Conservation (phyloP, 2,797 vertebrate species). For the Takifugu ocellatus region DNA sequence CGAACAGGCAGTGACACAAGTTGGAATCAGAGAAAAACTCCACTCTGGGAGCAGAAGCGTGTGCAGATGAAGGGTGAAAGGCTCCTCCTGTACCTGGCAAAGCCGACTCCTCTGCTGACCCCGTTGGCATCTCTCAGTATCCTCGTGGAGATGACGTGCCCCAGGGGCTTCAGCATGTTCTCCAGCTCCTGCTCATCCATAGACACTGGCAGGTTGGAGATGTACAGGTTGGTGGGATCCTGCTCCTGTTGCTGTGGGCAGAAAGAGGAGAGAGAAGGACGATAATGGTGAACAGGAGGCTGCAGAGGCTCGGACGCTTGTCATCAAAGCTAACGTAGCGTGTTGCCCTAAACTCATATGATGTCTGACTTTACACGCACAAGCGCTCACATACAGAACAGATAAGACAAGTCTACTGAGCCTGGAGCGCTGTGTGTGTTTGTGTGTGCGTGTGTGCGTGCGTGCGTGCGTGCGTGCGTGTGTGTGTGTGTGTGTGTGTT, state of each 20-base stretch:
- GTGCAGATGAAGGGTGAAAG: too few relatives aligned
- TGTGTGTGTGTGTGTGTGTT: neutral
- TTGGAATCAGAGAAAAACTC: too few relatives aligned
- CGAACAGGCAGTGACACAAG: too few relatives aligned
- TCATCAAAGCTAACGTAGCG: constrained; percentile 4
- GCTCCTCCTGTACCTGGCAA: constrained; percentile 82
- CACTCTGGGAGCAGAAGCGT: too few relatives aligned
- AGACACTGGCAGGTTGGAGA: constrained; percentile 96
- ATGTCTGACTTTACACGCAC: constrained; percentile 17
- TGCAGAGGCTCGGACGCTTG: too few relatives aligned
- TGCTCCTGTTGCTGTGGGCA: constrained; percentile 92
- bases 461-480: neutral
- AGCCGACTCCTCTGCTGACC: constrained; percentile 96
- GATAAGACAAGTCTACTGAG: neutral
- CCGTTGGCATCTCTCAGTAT: constrained; percentile 96
- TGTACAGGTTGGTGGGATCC: constrained; percentile 98
- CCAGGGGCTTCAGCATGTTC: constrained; percentile 97
- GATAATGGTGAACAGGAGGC: neutral
- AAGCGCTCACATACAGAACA: constrained; percentile 20
- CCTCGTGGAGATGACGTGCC: constrained; percentile 97
- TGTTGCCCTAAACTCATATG: constrained; percentile 15
- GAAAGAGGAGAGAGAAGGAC: constrained; percentile 18
- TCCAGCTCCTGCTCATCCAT: constrained; percentile 98
- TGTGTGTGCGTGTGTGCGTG: neutral
- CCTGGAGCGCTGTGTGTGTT: constrained; percentile 2